A percentile compares a stretch with the other conserved stretches of the same genome.
phyloP scores from a whole-genome alignment of 35 echinoderm and acorn worm species.

The Amphiura filiformis region DNA sequence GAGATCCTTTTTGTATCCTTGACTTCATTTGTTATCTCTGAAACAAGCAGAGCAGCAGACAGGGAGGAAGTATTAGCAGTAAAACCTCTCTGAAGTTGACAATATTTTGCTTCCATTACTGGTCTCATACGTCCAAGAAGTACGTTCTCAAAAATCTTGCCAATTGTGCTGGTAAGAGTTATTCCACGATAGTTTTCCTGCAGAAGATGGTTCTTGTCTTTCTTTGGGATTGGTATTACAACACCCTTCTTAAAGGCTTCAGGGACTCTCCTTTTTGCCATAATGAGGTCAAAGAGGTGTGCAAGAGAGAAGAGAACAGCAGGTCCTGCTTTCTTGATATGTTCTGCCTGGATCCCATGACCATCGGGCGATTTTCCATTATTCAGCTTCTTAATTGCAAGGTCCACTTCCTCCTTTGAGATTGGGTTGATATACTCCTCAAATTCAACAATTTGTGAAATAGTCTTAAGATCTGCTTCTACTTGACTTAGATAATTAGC shows the following conservation, averaged over 20 bases:
- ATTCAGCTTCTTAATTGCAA: background rate
- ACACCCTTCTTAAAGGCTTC: background rate
- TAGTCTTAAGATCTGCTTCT: too few species aligned
- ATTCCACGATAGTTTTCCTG: background rate
- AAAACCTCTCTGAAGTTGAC: background rate
- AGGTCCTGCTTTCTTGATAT: background rate
- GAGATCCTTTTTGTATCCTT: background rate
- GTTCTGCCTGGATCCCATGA: background rate
- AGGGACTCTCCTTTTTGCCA: background rate
- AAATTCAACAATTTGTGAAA: too few species aligned
- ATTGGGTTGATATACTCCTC: background rate
- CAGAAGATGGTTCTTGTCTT: background rate
- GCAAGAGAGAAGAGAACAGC: background rate
- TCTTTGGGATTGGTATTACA: background rate
- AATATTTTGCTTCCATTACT: background rate
- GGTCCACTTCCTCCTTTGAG: background rate
- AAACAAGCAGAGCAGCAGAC: background rate
- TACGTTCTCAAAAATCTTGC: background rate
- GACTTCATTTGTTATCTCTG: background rate
- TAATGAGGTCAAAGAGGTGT: background rate
- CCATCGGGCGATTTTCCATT: background rate
- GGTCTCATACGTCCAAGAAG: background rate
- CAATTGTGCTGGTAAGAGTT: background rate
- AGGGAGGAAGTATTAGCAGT: background rate
- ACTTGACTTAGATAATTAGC: too few species aligned